Conservation (phyloP, 2,888 invertebrate species). For the Dasypogon diadema region DNA sequence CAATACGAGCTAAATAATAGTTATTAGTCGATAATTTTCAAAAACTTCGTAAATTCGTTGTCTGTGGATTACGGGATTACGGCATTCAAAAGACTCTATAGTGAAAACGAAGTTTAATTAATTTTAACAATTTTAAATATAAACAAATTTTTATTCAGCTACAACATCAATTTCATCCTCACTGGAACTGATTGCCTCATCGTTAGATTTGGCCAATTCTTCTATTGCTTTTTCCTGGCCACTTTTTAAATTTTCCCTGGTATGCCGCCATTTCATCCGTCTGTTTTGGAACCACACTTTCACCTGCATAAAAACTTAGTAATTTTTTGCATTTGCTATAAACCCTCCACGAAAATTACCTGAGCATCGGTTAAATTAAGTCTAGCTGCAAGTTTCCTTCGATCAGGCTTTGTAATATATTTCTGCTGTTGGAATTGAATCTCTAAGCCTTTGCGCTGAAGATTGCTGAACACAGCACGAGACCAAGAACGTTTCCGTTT, state of each 20-base stretch:
- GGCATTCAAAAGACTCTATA: too few relatives aligned
- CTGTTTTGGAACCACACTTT: constrained; percentile 95
- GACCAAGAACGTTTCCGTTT: constrained; percentile 95
- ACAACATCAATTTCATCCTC: constrained; percentile 59
- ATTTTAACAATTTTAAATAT: constrained; percentile 7
- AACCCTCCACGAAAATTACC: too few relatives aligned
- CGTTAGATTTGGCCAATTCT: constrained; percentile 48
- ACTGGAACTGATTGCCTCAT: constrained; percentile 53
- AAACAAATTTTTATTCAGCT: constrained; percentile 54
- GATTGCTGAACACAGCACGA: constrained; percentile 92
- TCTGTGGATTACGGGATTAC: too few relatives aligned
- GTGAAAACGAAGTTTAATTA: constrained; percentile 24
- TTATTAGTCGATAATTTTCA: too few relatives aligned
- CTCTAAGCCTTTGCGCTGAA: constrained; percentile 94
- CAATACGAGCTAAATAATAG: too few relatives aligned
- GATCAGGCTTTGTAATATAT: constrained; percentile 95
- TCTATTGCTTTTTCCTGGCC: constrained; percentile 64
- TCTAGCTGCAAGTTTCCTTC: constrained; percentile 90
- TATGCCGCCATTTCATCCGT: constrained; percentile 90
- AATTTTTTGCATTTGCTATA: too few relatives aligned
- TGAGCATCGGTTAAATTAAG: constrained; percentile 94
- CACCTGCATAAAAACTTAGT: constrained; percentile 71
- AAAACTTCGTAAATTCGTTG: too few relatives aligned
- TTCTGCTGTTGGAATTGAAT: constrained; percentile 93
- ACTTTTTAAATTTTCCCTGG: constrained; percentile 73